phyloP scores from a whole-genome alignment of 2,888 invertebrate species.

The Chelonus formosanus region DNA sequence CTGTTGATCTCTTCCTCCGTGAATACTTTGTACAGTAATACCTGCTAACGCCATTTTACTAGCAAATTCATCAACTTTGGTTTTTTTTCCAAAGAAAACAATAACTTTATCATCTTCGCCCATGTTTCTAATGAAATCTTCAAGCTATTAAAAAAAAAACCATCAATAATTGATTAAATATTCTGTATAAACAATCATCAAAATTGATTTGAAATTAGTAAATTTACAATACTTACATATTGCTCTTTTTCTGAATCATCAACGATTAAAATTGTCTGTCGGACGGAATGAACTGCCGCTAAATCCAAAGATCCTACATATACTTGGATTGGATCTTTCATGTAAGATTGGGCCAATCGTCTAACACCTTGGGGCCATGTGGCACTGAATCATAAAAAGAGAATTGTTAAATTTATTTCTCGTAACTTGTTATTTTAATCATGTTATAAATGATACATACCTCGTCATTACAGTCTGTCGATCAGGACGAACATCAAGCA shows the following conservation, averaged over 20 bases:
- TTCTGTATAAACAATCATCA: too few species aligned
- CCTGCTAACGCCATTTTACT: conserved; percentile 79
- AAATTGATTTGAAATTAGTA: too few species aligned
- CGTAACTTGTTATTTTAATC: conserved; percentile 6
- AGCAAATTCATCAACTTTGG: conserved; percentile 82
- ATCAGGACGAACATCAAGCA: conserved; percentile 84
- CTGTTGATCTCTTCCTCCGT: conserved; percentile 86
- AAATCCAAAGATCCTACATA: conserved; percentile 89
- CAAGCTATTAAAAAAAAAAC: too few species aligned
- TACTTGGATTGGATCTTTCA: conserved; percentile 89
- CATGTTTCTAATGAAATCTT: conserved; percentile 67
- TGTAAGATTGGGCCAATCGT: conserved; percentile 84
- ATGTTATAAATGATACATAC: conserved; percentile 53
- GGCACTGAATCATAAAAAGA: conserved; percentile 69
- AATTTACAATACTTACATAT: conserved; percentile 63
- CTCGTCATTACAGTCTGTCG: conserved; percentile 97
- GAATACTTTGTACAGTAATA: conserved; percentile 80
- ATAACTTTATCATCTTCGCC: conserved; percentile 82
- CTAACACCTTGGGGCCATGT: conserved; percentile 94
- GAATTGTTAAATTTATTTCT: conserved; percentile 5
- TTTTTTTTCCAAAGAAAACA: conserved; percentile 89
- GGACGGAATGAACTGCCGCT: conserved; percentile 88
- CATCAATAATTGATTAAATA: conserved; percentile 13
- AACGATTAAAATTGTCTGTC: conserved; percentile 80
- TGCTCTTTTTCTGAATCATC: conserved; percentile 77